Evolutionary conservation across 2,888 invertebrate genomes (phyloP), one percentile per base, ranked within the genome.

Genomic region (Cataglyphis rosenhaueri): DNA sequence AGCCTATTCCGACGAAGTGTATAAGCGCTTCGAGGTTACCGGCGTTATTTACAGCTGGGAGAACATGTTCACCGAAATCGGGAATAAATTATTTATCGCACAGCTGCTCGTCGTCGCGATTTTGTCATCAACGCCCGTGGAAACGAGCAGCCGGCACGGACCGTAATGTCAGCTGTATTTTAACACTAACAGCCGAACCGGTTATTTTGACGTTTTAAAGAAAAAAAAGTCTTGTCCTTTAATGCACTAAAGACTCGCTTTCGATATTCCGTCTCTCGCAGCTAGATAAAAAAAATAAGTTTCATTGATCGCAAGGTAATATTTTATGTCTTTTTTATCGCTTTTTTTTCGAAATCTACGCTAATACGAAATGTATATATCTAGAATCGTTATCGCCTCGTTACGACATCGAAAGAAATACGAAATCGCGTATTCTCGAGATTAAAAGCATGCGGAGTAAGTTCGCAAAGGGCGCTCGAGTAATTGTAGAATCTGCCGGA

Each of bases 401-500:
- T 57, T 12, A 3, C 57, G 41, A 41, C 32, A 21, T 9, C 35
- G 68, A n/a, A 18, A 5, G 41, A 55, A 48, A 25, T 81, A 82
- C 64, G 61, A 55, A 70, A 78, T 65, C 41, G 71, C 76, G 35
- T 38, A 12, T 48, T 32, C 35, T 25, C 48, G 52, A 59, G 32
- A 12, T 21, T 75, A 81, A 64, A 73, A 55, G 48, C 73, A 41
- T 9, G 75, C 62, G 38, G 68, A 92, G 86, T 90, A 86, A 94
- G 93, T 93, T 92, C 90, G 93, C 92, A 93, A 89, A 88, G 88
- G 83, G 88, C 76, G 81, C 84, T 73, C 89, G 94, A 94, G 93
- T 93, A 94, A 94, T 94, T 94, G 94, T 92, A 93, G 93, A 93
- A 93, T 93, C 94, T 93, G 83, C 88, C 85, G 90, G 91, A 90